phyloP scores from a whole-genome alignment of 2,113 vertebrate genomes.

The Apteryx mantelli region DNA sequence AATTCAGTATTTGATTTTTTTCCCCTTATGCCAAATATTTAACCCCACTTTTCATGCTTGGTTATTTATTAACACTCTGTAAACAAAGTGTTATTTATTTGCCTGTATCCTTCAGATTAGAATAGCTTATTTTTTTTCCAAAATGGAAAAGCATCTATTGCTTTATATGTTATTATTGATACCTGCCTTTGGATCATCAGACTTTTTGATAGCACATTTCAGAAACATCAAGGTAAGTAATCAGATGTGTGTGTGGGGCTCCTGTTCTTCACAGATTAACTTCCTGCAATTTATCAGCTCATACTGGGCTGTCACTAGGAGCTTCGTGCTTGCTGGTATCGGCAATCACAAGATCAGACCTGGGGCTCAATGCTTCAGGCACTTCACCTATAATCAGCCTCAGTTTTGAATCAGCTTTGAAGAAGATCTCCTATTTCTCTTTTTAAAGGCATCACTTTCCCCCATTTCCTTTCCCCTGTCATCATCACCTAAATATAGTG shows the following conservation, averaged over 20 bases:
- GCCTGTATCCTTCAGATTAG: neutral
- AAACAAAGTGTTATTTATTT: constrained; percentile 31
- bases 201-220: constrained; percentile 39
- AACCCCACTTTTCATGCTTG: constrained; percentile 57
- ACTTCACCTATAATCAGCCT: neutral
- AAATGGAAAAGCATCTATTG: constrained; percentile 48
- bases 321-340: neutral
- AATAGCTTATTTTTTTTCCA: neutral
- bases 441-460: neutral
- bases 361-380: neutral
- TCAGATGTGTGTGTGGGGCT: neutral
- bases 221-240: constrained; percentile 75
- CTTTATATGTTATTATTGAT: constrained; percentile 50
- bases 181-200: constrained; percentile 51
- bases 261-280: neutral
- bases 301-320: neutral
- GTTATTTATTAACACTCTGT: constrained; percentile 61
- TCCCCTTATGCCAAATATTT: constrained; percentile 63
- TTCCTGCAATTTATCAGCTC: neutral
- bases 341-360: neutral
- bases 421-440: neutral
- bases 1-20: constrained; percentile 26
- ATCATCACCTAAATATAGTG: neutral
- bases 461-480: neutral
- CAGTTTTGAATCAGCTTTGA: neutral